A percentile compares a stretch with the other conserved stretches of the same genome.
Conservation (phyloP, 2,888 invertebrate genomes). For the Tyria jacobaeae region DNA sequence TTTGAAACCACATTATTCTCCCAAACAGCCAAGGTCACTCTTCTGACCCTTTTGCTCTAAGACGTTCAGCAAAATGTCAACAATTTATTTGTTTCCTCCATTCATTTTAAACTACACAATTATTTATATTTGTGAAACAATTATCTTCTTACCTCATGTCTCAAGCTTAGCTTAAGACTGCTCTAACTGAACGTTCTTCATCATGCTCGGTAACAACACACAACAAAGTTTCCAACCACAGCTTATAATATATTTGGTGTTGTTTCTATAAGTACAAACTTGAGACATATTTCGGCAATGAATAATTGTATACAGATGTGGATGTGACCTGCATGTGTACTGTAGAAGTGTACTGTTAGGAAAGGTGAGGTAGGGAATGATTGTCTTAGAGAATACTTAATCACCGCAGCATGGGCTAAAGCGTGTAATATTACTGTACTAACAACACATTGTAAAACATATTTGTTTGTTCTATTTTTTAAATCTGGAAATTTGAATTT, state of each 20-base stretch:
- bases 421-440: slow-evolving; percentile 53
- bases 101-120: too few relatives aligned
- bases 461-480: slow-evolving; percentile 29
- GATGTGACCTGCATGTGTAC: slow-evolving; percentile 18
- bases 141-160: too few relatives aligned
- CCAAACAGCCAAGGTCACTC: too few relatives aligned
- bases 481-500: slow-evolving; percentile 38
- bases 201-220: not conserved
- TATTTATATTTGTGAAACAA: too few relatives aligned
- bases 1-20: too few relatives aligned
- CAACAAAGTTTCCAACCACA: not conserved
- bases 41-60: too few relatives aligned
- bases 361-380: not conserved
- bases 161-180: too few relatives aligned
- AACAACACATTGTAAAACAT: slow-evolving; percentile 49
- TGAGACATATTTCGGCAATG: slow-evolving; percentile 20
- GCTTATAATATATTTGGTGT: not conserved
- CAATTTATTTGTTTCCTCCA: too few relatives aligned
- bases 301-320: slow-evolving; percentile 2
- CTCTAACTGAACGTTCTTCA: too few relatives aligned
- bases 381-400: slow-evolving; percentile 33
- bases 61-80: too few relatives aligned
- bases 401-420: slow-evolving; percentile 70
- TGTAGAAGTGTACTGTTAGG: slow-evolving; percentile 8
- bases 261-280: not conserved